Percentiles rank a stretch among this genome's conserved stretches.
These are phyloP conservation scores for Melanotaenia maccullochi DNA, from an alignment of 2,797 vertebrate species.

Conservation along the genomic window DNA sequence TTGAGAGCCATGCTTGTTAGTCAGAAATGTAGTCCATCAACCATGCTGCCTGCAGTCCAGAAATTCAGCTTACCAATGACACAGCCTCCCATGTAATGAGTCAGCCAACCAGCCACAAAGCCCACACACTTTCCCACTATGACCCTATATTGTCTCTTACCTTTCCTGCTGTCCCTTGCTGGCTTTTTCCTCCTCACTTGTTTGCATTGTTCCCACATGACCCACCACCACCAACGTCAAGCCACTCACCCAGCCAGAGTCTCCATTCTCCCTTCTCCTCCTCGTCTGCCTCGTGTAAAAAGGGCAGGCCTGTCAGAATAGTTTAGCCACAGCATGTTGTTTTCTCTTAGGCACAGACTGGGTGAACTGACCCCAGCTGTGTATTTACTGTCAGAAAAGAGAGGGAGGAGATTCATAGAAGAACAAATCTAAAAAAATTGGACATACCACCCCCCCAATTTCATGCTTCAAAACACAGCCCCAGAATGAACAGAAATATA, in stretches of 20 bases:
- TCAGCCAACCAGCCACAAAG: constrained; percentile 21
- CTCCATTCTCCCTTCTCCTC: constrained; percentile 54
- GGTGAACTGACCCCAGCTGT: constrained; percentile 70
- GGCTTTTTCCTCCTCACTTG: constrained; percentile 37
- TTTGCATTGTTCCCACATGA: constrained; percentile 49
- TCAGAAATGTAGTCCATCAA: constrained; percentile 40
- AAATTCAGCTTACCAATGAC: constrained; percentile 33
- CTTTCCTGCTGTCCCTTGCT: constrained; percentile 19
- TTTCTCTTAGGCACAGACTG: constrained; percentile 67
- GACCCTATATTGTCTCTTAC: constrained; percentile 30
- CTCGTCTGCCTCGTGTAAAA: constrained; percentile 74
- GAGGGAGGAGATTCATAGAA: constrained; percentile 37
- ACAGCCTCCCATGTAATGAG: constrained; percentile 7
- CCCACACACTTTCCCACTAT: constrained; percentile 16
- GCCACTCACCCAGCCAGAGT: constrained; percentile 34
- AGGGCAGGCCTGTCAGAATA: constrained; percentile 82
- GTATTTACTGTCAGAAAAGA: constrained; percentile 68
- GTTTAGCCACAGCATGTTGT: constrained; percentile 74
- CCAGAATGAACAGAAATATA: neutral
- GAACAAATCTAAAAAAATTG: constrained; percentile 47
- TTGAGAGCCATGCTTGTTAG: constrained; percentile 41
- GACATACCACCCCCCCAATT: constrained; percentile 30
- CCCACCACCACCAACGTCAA: constrained; percentile 23
- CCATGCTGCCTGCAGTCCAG: constrained; percentile 14
- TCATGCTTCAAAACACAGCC: constrained; percentile 6